These are phyloP conservation scores for Xiphophorus maculatus DNA, from an alignment of 2,113 vertebrate genomes.

Conservation along the genomic window DNA sequence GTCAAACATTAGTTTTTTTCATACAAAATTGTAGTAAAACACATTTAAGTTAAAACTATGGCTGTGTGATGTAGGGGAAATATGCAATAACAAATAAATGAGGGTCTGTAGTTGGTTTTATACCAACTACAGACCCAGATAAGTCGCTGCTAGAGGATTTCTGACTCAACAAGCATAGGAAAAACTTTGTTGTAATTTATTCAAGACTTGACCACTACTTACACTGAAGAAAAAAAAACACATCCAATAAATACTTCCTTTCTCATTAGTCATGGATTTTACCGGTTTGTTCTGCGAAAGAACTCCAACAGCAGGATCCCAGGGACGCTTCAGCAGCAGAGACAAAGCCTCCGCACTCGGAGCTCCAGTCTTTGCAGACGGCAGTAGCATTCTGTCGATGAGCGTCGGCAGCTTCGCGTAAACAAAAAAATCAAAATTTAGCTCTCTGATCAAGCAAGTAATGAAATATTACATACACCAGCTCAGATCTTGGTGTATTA, in stretches of 20 bases:
- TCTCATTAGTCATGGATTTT: slow-evolving; percentile 29
- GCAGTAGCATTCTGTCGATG: slow-evolving; percentile 95
- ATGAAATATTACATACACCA: no score
- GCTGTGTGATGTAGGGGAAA: not conserved
- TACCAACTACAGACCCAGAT: no score
- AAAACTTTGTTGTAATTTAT: no score
- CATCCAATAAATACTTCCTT: not conserved
- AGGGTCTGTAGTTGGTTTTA: no score
- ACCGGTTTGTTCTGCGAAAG: slow-evolving; percentile 98
- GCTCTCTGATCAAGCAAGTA: not conserved
- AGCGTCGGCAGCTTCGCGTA: slow-evolving; percentile 87
- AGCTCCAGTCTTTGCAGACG: slow-evolving; percentile 87
- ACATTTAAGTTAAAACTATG: not conserved
- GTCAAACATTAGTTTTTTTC: not conserved
- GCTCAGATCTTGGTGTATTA: no score
- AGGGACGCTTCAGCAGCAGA: slow-evolving; percentile 93
- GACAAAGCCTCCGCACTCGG: slow-evolving; percentile 93
- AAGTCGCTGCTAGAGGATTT: no score
- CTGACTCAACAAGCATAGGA: no score
- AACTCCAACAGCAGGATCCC: slow-evolving; percentile 97
- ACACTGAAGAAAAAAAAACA: not conserved
- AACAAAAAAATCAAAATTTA: slow-evolving; percentile 7
- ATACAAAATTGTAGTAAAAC: not conserved
- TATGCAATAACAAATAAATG: not conserved
- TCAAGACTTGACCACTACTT: no score